Percentiles rank a stretch among this genome's conserved stretches.
phyloP scores from a whole-genome alignment of 2,113 vertebrate genomes.

The Ophiodon elongatus region DNA sequence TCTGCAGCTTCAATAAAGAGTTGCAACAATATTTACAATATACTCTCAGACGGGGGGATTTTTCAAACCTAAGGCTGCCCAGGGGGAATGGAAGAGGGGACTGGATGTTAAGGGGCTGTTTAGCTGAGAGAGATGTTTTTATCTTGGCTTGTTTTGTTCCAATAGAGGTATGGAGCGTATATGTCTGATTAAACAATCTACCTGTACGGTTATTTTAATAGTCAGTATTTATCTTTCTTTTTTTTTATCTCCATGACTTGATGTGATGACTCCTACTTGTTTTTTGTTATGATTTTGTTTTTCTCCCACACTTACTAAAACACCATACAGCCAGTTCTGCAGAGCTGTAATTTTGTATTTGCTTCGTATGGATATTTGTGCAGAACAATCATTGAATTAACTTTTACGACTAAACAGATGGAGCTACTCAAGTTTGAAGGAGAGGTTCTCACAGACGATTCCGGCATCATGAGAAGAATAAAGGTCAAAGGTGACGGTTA shows the following conservation, averaged over 20 bases:
- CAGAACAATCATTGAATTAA: constrained; percentile 8
- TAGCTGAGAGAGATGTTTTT: background rate
- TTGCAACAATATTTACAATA: background rate
- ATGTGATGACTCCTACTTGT: constrained; percentile 29
- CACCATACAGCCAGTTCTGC: background rate
- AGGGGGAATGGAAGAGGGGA: background rate
- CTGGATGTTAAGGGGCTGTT: background rate
- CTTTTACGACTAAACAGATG: constrained; percentile 81
- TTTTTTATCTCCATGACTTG: constrained; percentile 17
- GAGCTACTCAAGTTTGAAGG: constrained; percentile 95
- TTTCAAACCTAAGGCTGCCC: background rate
- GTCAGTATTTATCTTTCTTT: constrained; percentile 14
- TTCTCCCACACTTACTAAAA: constrained; percentile 35
- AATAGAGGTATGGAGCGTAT: background rate
- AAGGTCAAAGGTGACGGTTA: constrained; percentile 94
- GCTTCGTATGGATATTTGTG: constrained; percentile 7
- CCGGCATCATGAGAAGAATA: constrained; percentile 93
- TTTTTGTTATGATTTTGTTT: constrained; percentile 52
- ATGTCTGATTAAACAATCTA: background rate
- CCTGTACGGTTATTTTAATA: background rate
- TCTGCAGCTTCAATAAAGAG: too few species aligned
- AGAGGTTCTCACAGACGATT: constrained; percentile 91
- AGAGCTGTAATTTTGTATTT: constrained; percentile 33
- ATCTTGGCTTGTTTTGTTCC: background rate
- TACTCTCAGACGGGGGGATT: too few species aligned